phyloP scores from a whole-genome alignment of 2,113 vertebrate species.

The Choloepus hoffmanni region DNA sequence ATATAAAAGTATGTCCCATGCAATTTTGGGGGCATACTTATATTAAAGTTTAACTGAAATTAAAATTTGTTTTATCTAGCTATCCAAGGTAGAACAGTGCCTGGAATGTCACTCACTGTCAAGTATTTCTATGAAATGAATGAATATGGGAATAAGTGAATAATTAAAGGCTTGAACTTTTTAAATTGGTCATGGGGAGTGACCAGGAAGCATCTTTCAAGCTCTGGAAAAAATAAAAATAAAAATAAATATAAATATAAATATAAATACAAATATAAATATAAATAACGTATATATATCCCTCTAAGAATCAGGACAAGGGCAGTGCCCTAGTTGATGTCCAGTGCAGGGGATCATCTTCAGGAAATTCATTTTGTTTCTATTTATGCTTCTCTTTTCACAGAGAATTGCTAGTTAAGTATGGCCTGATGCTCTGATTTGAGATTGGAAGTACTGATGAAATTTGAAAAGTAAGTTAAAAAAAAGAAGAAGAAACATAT shows the following conservation, averaged over 20 bases:
- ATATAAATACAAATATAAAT: too few species aligned
- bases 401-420: slow-evolving; percentile 10
- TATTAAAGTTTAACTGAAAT: neutral
- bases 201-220: neutral
- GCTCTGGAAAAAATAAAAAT: neutral
- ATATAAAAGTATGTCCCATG: neutral
- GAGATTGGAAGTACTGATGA: neutral
- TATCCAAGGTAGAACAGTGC: neutral
- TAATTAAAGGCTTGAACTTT: neutral
- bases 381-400: slow-evolving; percentile 15
- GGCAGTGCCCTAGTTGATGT: neutral
- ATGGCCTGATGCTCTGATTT: neutral
- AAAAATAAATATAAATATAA: too few species aligned
- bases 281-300: too few species aligned
- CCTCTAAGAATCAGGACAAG: neutral
- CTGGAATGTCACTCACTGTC: neutral
- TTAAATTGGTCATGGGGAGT: neutral
- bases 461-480: neutral
- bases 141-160: slow-evolving; percentile 34
- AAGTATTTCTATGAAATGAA: slow-evolving; percentile 51
- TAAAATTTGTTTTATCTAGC: slow-evolving; percentile 2
- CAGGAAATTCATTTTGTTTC: slow-evolving; percentile 8
- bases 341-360: neutral
- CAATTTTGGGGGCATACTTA: neutral
- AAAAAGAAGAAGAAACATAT: neutral